Base-by-base conservation (phyloP, 2,113 vertebrate genomes). In the Ancistrus triradiatus region DNA sequence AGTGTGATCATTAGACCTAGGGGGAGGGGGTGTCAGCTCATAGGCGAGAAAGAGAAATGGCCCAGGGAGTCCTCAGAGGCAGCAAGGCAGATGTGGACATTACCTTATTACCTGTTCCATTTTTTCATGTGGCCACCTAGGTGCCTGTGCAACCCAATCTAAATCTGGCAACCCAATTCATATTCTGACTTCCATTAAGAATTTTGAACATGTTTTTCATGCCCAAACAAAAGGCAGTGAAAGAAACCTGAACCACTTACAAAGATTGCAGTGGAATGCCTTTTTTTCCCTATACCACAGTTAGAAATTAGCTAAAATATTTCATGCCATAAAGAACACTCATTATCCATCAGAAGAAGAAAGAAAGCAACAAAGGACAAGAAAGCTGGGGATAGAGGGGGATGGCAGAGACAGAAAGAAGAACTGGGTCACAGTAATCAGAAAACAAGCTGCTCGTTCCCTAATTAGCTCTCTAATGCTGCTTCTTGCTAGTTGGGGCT, bases 381-480 rank as follows among this genome's bases (percentile, higher is more conserved):
- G 38, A 42, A 42, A 15, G 14, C 6, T 11, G 22, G 44, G 43
- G 14, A 65, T 18, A 55, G 22, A 42, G 38, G n/a, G n/a, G 3
- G n/a, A 4, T 15, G 28, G 25, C 19, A 33, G n/a, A 43, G 47
- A 24, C 35, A 46, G 38, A 35, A 18, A 21, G 48, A 10, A 53
- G 55, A 75, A 70, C 7, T 77, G 65, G 67, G 67, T 66, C 60
- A 74, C 8, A 57, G 74, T 47, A 81, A 77, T 77, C 66, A 78
- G 69, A 66, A 63, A 69, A 69, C 74, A 74, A 68, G 64, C 68
- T 69, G 67, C 70, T 80, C 62, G 48, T 57, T 70, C 73, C 57
- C 80, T 78, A 82, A 85, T 84, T 79, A 85, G 74, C 75, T 77
- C 72, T 68, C 80, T 62, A 66, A 65, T 72, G 61, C 68, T 72